Evolutionary conservation across 2,888 invertebrate species (phyloP).

Genomic region (Microctonus aethiopoides): DNA sequence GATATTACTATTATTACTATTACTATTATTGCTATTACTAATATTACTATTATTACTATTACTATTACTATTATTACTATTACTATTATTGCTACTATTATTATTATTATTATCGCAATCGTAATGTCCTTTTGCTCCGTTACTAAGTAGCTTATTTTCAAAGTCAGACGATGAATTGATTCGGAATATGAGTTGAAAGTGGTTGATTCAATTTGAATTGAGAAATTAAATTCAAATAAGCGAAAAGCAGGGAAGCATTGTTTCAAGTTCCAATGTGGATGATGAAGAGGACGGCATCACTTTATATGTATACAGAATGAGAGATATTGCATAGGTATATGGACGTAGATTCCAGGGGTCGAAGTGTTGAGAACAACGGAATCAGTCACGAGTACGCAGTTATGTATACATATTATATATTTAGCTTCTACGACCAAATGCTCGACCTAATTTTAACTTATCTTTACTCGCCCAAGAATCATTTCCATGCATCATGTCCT

Average conservation of each 20-base stretch:
- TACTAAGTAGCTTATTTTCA: no score
- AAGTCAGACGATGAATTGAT: no score
- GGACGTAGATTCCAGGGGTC: constrained; percentile 35
- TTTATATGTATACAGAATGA: background rate
- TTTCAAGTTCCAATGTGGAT: constrained; percentile 20
- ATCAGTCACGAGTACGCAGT: constrained; percentile 50
- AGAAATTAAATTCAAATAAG: constrained; percentile 25
- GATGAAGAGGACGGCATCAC: constrained; percentile 6
- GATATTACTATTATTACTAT: no score
- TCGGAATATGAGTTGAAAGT: no score
- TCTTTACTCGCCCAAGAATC: constrained; percentile 31
- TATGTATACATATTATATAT: constrained; percentile 37
- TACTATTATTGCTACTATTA: no score
- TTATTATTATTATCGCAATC: no score
- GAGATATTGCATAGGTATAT: background rate
- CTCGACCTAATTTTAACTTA: constrained; percentile 34
- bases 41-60: no score
- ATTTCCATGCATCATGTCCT: constrained; percentile 4
- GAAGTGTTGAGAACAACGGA: constrained; percentile 53
- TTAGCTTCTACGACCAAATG: constrained; percentile 40
- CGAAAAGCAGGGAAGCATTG: constrained; percentile 17
- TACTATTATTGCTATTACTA: no score
- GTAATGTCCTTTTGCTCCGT: no score
- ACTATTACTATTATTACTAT: no score
- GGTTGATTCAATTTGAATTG: constrained; percentile 8